Conservation (phyloP, 2,113 vertebrate genomes). For the Amblyornis subalaris region DNA sequence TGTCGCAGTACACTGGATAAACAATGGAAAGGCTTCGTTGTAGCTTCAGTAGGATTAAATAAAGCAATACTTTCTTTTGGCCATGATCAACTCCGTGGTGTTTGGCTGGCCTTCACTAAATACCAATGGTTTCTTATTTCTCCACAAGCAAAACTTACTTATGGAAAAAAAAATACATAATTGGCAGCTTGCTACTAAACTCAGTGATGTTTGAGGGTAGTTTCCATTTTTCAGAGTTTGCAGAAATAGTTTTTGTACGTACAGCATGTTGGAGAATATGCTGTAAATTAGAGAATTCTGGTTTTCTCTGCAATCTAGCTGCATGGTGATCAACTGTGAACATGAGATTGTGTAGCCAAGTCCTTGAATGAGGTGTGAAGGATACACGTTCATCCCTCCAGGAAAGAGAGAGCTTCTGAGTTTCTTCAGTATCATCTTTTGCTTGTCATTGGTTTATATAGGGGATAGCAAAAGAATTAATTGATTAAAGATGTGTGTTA, state of each 20-base stretch:
- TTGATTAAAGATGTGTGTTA: background rate
- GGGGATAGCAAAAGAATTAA: background rate
- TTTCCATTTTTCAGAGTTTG: constrained; percentile 33
- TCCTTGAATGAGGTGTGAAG: background rate
- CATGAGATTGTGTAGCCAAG: background rate
- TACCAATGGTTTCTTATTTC: constrained; percentile 40
- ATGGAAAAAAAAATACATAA: constrained; percentile 18
- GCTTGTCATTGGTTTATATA: background rate
- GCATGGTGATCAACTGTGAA: background rate
- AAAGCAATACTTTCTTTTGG: background rate
- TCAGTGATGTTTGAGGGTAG: background rate
- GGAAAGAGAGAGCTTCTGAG: background rate
- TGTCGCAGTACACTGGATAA: background rate
- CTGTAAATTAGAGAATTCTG: background rate
- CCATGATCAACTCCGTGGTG: background rate
- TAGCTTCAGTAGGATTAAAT: constrained; percentile 31
- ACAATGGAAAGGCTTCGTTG: background rate
- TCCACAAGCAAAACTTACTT: constrained; percentile 21
- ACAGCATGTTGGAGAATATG: background rate
- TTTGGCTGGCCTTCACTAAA: constrained; percentile 45
- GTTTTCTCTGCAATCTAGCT: background rate
- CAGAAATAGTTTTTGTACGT: constrained; percentile 3
- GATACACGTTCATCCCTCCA: background rate
- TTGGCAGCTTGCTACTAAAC: constrained; percentile 12
- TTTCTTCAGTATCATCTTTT: background rate